Evolutionary conservation across 2,113 vertebrate genomes (phyloP).

Genomic region (Leiothrix lutea): DNA sequence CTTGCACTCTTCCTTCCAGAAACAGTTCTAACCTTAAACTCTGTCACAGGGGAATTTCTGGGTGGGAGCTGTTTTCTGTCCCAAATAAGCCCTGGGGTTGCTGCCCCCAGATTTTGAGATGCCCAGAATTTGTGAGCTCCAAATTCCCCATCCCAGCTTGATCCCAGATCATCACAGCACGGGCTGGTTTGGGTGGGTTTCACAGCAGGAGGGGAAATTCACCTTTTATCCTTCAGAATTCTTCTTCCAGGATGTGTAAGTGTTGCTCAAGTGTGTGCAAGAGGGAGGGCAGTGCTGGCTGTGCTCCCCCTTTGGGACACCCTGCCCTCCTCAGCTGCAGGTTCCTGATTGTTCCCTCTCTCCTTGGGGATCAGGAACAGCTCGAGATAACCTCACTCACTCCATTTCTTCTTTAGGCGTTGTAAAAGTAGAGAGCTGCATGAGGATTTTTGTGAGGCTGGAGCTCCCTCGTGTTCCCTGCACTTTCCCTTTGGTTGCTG

Average conservation of each 20-base stretch:
- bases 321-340: background rate
- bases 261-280: accelerated
- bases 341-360: background rate
- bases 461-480: background rate
- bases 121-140: background rate
- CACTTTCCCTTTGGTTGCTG: background rate
- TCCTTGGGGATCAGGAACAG: background rate
- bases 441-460: background rate
- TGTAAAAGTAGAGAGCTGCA: background rate
- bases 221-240: background rate
- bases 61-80: background rate
- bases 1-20: background rate
- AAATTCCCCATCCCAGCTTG: background rate
- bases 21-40: background rate
- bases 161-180: accelerated
- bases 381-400: background rate
- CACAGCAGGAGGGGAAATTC: background rate
- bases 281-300: background rate
- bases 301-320: background rate
- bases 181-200: background rate
- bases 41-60: background rate
- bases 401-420: background rate
- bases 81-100: background rate
- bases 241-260: background rate
- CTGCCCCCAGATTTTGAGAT: background rate